Conservation (phyloP, 2,113 vertebrate genomes). For the Charadrius vociferus region DNA sequence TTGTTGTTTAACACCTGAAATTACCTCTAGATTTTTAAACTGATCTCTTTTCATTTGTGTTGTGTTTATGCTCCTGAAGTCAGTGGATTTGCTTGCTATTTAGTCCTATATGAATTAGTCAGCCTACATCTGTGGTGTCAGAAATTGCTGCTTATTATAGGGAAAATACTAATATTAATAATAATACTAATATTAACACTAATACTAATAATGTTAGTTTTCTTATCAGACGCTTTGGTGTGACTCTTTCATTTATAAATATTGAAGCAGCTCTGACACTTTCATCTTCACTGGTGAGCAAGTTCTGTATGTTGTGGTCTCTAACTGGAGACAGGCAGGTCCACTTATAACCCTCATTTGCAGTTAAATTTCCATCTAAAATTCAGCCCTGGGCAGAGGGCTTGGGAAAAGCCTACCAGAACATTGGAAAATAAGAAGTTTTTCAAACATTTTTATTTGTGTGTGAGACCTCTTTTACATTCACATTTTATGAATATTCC, state of each 20-base stretch:
- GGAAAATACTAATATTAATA: not conserved
- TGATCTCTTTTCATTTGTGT: not conserved
- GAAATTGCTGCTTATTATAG: not conserved
- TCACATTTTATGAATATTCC: not conserved
- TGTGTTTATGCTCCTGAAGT: not conserved
- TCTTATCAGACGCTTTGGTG: not conserved
- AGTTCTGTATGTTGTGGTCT: not conserved
- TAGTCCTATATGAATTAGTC: not conserved
- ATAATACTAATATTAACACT: not conserved
- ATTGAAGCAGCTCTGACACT: not conserved
- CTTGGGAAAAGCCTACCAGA: not conserved
- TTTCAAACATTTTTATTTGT: not conserved
- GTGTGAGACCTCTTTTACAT: too few species aligned
- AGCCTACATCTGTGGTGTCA: not conserved
- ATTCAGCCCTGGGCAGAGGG: not conserved
- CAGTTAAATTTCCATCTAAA: not conserved
- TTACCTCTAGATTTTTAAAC: not conserved
- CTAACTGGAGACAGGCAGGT: not conserved
- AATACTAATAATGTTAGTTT: not conserved
- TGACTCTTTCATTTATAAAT: not conserved
- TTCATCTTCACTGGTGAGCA: not conserved
- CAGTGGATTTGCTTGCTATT: not conserved
- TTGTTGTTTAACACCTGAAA: not conserved
- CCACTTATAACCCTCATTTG: not conserved
- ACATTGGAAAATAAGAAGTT: not conserved